Evolutionary conservation across 2,888 invertebrate species (phyloP).

Genomic region (Diarsia dahlii): DNA sequence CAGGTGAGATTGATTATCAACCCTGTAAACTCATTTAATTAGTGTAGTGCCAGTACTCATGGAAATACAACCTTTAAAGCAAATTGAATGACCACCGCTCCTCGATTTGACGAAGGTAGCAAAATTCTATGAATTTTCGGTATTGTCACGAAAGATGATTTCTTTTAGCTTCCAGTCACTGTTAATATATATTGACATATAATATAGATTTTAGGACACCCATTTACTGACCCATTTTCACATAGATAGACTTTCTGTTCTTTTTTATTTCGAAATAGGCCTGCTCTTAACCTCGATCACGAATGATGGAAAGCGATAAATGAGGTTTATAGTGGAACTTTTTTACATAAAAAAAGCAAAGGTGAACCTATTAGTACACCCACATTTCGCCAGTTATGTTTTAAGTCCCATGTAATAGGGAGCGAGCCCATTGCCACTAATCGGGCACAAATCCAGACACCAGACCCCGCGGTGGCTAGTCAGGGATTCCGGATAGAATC

Average conservation of each 20-base stretch:
- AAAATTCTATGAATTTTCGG: not conserved
- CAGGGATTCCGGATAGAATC: too few species aligned
- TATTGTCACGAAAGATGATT: not conserved
- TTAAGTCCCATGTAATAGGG: too few species aligned
- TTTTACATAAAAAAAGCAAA: too few species aligned
- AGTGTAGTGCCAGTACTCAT: conserved; percentile 7
- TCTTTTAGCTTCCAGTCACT: not conserved
- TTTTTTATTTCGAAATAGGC: too few species aligned
- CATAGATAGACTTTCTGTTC: not conserved
- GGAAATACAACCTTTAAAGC: not conserved
- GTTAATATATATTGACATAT: not conserved
- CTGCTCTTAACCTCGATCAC: too few species aligned
- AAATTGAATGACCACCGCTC: not conserved
- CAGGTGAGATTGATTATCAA: conserved; percentile 28
- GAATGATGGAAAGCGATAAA: too few species aligned
- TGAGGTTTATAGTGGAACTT: too few species aligned
- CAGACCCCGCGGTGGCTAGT: too few species aligned
- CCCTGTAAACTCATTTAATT: conserved; percentile 19
- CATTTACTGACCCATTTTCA: not conserved
- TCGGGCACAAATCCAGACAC: too few species aligned
- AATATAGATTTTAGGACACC: not conserved
- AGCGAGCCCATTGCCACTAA: too few species aligned
- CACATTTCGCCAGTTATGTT: too few species aligned
- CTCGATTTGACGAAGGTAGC: not conserved
- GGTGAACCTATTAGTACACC: too few species aligned